Percentiles rank a stretch among this genome's conserved stretches.
Evolutionary conservation across 1,140 invertebrate genomes (phyloP).

Genomic region (Zaprionus gabonicus): DNA sequence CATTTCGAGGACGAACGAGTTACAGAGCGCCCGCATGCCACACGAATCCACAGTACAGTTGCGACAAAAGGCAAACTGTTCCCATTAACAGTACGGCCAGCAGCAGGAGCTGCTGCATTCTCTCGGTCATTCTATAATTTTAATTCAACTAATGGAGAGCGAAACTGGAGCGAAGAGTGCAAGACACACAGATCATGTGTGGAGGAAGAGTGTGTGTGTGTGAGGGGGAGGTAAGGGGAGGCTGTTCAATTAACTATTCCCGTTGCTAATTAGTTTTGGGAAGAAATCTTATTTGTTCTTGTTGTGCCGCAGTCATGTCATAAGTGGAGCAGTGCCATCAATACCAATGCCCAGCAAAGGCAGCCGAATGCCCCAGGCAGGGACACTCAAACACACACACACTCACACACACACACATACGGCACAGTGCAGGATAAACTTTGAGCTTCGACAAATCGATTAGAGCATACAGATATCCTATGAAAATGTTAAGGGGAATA

Average conservation of each 20-base stretch:
- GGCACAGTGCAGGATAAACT: background rate
- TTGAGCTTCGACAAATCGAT: background rate
- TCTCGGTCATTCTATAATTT: slow-evolving; percentile 23
- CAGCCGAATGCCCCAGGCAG: slow-evolving; percentile 42
- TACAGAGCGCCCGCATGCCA: slow-evolving; percentile 24
- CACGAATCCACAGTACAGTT: background rate
- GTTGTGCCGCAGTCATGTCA: slow-evolving; percentile 52
- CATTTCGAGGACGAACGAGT: slow-evolving; percentile 41
- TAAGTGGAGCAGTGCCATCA: slow-evolving; percentile 60
- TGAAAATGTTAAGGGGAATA: background rate
- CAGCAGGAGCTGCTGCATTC: background rate
- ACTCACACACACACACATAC: background rate
- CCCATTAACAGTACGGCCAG: slow-evolving; percentile 7
- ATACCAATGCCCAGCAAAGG: slow-evolving; percentile 39
- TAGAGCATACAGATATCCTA: background rate
- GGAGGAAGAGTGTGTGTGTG: background rate
- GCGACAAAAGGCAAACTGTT: slow-evolving; percentile 9
- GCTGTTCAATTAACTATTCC: slow-evolving; percentile 50
- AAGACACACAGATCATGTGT: background rate
- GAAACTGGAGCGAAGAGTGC: slow-evolving; percentile 3
- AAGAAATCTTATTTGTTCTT: slow-evolving; percentile 73
- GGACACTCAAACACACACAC: background rate
- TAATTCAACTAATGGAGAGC: slow-evolving; percentile 31
- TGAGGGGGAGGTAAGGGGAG: background rate
- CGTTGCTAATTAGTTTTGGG: slow-evolving; percentile 74